phyloP scores from a whole-genome alignment of 2,113 vertebrate species.

The Aleadryas rufinucha region DNA sequence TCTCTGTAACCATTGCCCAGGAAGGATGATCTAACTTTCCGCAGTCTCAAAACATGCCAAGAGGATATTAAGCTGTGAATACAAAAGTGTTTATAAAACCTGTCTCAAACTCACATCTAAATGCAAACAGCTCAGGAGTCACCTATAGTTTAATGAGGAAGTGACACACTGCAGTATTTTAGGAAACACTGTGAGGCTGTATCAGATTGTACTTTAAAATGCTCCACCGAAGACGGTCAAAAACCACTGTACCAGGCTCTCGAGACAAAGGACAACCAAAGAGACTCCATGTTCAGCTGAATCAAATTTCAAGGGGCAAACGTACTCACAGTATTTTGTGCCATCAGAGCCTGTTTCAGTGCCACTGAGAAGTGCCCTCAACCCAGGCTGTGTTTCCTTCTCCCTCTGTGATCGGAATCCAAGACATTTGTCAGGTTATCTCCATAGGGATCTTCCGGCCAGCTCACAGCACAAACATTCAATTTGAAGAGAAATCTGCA shows the following conservation, averaged over 20 bases:
- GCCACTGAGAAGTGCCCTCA: not conserved
- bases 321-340: not conserved
- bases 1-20: not conserved
- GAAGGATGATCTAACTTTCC: not conserved
- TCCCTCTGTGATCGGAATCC: not conserved
- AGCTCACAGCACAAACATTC: not conserved
- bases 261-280: not conserved
- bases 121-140: not conserved
- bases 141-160: not conserved
- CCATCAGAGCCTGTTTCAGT: not conserved
- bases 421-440: not conserved
- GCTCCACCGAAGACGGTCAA: not conserved
- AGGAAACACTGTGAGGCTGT: not conserved
- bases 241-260: not conserved
- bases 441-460: accelerated
- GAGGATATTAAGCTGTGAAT: not conserved
- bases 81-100: not conserved
- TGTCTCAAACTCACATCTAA: not conserved
- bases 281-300: not conserved
- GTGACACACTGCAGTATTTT: not conserved
- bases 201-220: not conserved
- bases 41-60: not conserved
- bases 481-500: not conserved
- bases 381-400: not conserved
- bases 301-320: not conserved